These are phyloP conservation scores for Chelonoidis abingdonii DNA, from an alignment of 2,113 vertebrate species.

Conservation along the genomic window DNA sequence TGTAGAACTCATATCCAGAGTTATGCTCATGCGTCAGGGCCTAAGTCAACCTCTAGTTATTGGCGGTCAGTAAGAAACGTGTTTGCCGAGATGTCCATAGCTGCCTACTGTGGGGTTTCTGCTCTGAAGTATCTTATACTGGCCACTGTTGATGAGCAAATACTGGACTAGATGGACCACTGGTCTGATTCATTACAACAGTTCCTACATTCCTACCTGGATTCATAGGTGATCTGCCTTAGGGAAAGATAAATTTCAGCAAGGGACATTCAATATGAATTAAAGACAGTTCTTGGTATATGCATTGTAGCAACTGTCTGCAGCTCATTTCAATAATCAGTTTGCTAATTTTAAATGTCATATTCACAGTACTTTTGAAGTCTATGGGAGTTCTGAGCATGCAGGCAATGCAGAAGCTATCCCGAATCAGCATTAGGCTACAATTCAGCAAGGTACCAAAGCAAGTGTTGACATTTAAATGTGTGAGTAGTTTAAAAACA, in stretches of 20 bases:
- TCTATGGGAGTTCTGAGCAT: neutral
- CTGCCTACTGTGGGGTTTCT: rapidly evolving
- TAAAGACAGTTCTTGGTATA: neutral
- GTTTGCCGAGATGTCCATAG: rapidly evolving
- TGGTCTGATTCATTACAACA: neutral
- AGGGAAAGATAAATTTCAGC: neutral
- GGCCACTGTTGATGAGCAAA: neutral
- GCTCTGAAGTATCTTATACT: neutral
- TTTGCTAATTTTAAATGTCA: neutral
- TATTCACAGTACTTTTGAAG: neutral
- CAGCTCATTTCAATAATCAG: neutral
- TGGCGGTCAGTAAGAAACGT: neutral
- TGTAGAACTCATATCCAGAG: rapidly evolving
- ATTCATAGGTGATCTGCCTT: rapidly evolving
- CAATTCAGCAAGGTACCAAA: neutral
- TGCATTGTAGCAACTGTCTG: neutral
- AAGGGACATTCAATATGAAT: neutral
- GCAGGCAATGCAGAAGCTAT: neutral
- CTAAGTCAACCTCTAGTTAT: neutral
- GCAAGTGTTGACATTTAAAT: neutral
- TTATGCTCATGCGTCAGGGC: neutral
- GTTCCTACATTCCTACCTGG: rapidly evolving
- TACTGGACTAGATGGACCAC: rapidly evolving
- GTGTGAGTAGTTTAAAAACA: neutral
- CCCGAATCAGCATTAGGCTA: neutral